A percentile compares a stretch with the other conserved stretches of the same genome.
Conservation (phyloP, 2,797 vertebrate genomes). For the Tinamus major region DNA sequence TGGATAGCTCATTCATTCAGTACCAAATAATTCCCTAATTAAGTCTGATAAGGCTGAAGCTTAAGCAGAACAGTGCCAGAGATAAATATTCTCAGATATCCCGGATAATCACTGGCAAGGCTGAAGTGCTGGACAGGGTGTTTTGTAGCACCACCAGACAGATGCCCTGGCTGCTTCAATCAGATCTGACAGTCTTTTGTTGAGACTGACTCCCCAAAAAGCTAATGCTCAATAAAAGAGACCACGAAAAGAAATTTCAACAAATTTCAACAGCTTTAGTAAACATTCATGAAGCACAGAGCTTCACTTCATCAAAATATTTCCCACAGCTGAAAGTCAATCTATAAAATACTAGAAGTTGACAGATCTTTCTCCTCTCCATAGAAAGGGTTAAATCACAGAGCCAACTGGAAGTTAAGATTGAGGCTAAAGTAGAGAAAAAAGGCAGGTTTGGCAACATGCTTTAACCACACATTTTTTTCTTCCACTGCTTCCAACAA, state of each 20-base stretch:
- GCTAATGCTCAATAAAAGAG: neutral
- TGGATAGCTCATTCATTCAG: neutral
- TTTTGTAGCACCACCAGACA: neutral
- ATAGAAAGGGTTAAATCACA: conserved; percentile 12
- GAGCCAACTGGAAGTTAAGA: neutral
- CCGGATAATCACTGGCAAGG: conserved; percentile 6
- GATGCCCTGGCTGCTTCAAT: neutral
- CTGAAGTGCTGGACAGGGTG: neutral
- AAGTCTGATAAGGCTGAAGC: conserved; percentile 40
- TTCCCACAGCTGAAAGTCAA: neutral
- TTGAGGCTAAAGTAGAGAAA: neutral
- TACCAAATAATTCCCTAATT: conserved; percentile 25
- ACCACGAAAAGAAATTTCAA: neutral
- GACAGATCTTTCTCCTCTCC: neutral
- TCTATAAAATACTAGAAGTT: neutral
- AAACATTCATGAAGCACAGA: neutral
- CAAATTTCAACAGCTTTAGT: neutral
- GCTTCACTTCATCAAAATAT: neutral
- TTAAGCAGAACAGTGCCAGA: conserved; percentile 33
- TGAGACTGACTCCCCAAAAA: neutral
- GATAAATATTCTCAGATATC: conserved; percentile 31
- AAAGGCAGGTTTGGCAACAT: conserved; percentile 53
- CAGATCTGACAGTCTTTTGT: neutral
- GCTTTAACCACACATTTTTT: conserved; percentile 14
- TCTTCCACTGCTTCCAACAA: neutral